Conservation (phyloP, 1,140 invertebrate genomes). For the Pachypsylla venusta region DNA sequence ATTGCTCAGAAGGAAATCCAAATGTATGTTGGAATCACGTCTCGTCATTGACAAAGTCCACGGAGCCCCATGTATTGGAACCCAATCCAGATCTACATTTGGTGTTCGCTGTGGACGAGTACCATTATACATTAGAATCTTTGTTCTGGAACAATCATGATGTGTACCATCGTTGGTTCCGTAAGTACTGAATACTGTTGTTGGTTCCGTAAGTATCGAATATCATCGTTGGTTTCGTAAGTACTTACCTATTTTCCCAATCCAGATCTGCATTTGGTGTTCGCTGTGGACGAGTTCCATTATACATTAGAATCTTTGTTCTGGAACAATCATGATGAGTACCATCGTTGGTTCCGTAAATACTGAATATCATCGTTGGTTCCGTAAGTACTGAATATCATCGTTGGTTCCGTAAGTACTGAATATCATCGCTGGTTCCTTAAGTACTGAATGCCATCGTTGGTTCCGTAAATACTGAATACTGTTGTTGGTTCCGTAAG, state of each 20-base stretch:
- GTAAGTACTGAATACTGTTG: background rate
- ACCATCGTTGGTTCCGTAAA: background rate
- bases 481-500: no score
- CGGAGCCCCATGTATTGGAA: background rate
- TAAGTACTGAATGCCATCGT: no score
- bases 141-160: background rate
- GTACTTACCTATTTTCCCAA: no score
- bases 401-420: no score
- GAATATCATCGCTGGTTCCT: no score
- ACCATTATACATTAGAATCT: background rate
- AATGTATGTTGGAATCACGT: conserved; percentile 6
- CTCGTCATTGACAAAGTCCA: background rate
- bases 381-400: no score
- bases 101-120: conserved; percentile 1
- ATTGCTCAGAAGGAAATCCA: background rate
- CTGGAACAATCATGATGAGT: background rate
- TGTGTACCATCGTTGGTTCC: background rate
- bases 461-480: no score
- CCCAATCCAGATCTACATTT: background rate
- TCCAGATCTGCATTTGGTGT: background rate
- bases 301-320: background rate
- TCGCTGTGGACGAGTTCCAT: background rate
- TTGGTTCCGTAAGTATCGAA: no score
- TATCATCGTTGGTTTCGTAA: no score
- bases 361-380: background rate